Conservation (phyloP, 2,797 vertebrate species). For the Bradypodion pumilum region DNA sequence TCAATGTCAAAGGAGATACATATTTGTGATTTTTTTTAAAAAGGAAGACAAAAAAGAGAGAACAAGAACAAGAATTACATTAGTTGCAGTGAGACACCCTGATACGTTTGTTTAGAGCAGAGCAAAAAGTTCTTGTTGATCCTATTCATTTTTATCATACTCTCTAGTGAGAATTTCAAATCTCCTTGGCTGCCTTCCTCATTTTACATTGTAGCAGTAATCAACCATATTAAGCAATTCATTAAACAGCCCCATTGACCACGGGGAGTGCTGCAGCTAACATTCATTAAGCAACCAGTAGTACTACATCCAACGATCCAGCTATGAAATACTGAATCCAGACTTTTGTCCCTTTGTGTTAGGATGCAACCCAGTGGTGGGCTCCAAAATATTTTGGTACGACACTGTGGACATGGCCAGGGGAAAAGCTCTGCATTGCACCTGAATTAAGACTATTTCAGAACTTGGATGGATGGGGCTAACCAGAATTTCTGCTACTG, state of each 20-base stretch:
- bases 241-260: slow-evolving; percentile 85
- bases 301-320: slow-evolving; percentile 79
- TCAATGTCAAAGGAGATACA: slow-evolving; percentile 80
- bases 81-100: slow-evolving; percentile 74
- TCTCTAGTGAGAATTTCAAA: slow-evolving; percentile 84
- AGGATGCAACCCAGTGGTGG: slow-evolving; percentile 46
- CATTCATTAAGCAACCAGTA: slow-evolving; percentile 81
- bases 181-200: slow-evolving; percentile 82
- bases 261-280: slow-evolving; percentile 80
- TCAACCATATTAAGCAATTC: slow-evolving; percentile 88
- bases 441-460: too few species aligned
- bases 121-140: slow-evolving; percentile 84
- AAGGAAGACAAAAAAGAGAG: slow-evolving; percentile 52
- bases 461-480: too few species aligned
- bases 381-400: too few species aligned
- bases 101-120: slow-evolving; percentile 74
- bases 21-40: slow-evolving; percentile 25
- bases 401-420: too few species aligned
- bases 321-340: slow-evolving; percentile 64
- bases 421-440: too few species aligned
- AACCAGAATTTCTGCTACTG: too few species aligned
- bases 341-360: slow-evolving; percentile 66
- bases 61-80: slow-evolving; percentile 80
- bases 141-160: slow-evolving; percentile 85
- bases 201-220: slow-evolving; percentile 84